phyloP scores from a whole-genome alignment of 1,140 invertebrate species.

The Bombus polaris region DNA sequence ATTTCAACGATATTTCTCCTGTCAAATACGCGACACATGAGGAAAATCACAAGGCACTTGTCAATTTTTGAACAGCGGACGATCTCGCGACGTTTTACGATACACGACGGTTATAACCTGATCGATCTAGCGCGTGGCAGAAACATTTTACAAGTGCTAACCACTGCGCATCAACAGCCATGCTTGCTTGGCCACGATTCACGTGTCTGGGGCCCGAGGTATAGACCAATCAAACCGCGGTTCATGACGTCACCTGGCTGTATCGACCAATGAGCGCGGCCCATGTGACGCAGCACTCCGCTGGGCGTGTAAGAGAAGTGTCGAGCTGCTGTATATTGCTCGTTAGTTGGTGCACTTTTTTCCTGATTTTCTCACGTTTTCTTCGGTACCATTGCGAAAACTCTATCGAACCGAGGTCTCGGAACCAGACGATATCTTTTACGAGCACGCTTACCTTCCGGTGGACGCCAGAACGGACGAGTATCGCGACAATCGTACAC shows the following conservation, averaged over 20 bases:
- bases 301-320: constrained; percentile 73
- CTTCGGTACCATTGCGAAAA: constrained; percentile 3
- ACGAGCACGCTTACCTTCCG: constrained; percentile 49
- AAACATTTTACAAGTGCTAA: constrained; percentile 81
- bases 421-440: constrained; percentile 31
- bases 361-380: constrained; percentile 42
- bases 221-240: constrained; percentile 73
- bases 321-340: constrained; percentile 62
- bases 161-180: constrained; percentile 83
- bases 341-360: constrained; percentile 48
- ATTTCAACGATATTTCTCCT: constrained; percentile 41
- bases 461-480: constrained; percentile 55
- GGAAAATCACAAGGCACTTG: constrained; percentile 30
- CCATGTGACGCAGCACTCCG: constrained; percentile 82
- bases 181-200: constrained; percentile 81
- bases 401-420: background rate
- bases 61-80: constrained; percentile 32
- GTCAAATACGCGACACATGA: constrained; percentile 37
- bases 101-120: constrained; percentile 77
- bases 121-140: constrained; percentile 82
- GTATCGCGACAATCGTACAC: constrained; percentile 49
- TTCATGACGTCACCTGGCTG: constrained; percentile 80
- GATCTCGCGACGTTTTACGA: constrained; percentile 57
- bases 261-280: constrained; percentile 82
- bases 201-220: constrained; percentile 80